Evolutionary conservation across 2,888 invertebrate genomes (phyloP), one percentile per base, ranked within the genome.

Genomic region (Noctua janthina): DNA sequence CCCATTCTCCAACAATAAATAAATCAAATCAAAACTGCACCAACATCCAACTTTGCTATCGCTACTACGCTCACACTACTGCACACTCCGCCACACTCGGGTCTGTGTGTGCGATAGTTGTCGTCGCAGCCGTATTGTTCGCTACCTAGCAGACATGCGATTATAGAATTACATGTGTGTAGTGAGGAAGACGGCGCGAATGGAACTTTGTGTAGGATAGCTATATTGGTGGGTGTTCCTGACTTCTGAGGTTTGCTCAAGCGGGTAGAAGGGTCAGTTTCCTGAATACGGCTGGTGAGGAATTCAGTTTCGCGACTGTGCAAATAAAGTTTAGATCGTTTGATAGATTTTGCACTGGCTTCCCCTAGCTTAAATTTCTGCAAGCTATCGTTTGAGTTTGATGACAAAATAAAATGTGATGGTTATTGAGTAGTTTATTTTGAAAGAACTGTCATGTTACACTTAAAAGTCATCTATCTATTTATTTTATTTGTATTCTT

Each of bases 81-180:
- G 82, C 90, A 71, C 88, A 86, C 87, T 86, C 85, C 87, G 86
- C 83, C 89, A 76, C 79, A 75, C 59, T 29, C 29, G 29, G 29
- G 29, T 29, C 29, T 29, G 23, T 86, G 85, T 87, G 89, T 85
- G 91, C 71, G 87, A 91, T 91, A 92, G 92, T 92, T 92, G 87
- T 66, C 78, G 78, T 68, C 17, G 64, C 62, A 79, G 77, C 54
- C 83, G 85, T 79, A 84, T 87, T 88, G 88, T 87, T 54, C 87
- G 69, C 76, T 76, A 73, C 72, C 79, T 71, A 75, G 74, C 75
- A 64, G 64, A 83, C 84, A 81, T 71, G 72, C 62, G 76, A 70
- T 77, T 86, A 87, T 85, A 70, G 81, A 81, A 88, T 80, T 83
- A 88, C 68, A 46, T 68, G 43, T 67, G 46, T 68, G 46, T 23